Percentiles rank a stretch among this genome's conserved stretches.
Evolutionary conservation across 2,797 vertebrate species (phyloP).

Genomic region (Onychomys leucogaster): DNA sequence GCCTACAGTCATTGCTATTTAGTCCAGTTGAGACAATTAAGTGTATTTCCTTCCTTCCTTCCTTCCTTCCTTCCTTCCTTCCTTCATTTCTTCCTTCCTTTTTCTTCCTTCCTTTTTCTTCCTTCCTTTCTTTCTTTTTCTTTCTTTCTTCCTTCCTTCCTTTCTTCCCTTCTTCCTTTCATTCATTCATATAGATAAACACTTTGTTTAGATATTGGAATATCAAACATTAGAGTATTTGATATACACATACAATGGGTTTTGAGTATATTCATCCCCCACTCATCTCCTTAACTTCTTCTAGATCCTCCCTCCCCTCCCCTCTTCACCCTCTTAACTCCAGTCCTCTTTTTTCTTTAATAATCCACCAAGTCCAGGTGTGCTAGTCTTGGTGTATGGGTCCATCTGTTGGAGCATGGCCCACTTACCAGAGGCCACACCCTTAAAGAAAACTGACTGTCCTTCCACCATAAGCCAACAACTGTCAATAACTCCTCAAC

Average conservation of each 20-base stretch:
- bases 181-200: no score
- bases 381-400: neutral
- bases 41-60: neutral
- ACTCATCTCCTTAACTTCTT: neutral
- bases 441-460: neutral
- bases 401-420: neutral
- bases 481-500: neutral
- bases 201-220: neutral
- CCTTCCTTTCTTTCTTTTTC: no score
- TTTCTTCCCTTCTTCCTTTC: neutral
- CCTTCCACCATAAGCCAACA: neutral
- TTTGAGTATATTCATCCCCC: neutral
- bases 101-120: no score
- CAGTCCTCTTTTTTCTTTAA: neutral
- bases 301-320: neutral
- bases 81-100: no score
- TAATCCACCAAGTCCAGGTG: neutral
- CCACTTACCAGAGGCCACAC: neutral
- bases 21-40: neutral
- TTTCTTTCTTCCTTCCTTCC: no score
- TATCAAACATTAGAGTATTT: neutral
- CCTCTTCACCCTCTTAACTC: neutral
- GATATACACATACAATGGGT: neutral
- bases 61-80: no score
- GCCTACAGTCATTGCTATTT: neutral